Conservation (phyloP, 2,113 vertebrate species). For the Merops nubicus region DNA sequence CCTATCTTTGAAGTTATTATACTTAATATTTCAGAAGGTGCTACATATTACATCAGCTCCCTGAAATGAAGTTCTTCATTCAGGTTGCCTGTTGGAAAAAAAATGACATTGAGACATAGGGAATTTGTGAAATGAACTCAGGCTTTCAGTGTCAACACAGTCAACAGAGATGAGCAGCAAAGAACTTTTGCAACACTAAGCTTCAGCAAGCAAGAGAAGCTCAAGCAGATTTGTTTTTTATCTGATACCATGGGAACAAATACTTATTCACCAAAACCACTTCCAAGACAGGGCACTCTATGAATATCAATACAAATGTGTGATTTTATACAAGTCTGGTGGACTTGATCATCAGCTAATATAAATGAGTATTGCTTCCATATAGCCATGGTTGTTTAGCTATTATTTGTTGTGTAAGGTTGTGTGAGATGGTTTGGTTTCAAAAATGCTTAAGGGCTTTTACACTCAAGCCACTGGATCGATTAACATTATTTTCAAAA, state of each 20-base stretch:
- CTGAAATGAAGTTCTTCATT: conserved; percentile 22
- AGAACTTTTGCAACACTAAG: conserved; percentile 29
- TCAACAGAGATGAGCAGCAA: neutral
- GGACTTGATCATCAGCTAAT: neutral
- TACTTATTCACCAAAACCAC: neutral
- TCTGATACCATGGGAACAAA: conserved; percentile 28
- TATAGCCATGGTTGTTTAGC: neutral
- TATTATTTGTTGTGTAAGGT: neutral
- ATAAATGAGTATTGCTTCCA: neutral
- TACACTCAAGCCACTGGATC: neutral
- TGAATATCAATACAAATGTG: neutral
- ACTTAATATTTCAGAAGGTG: conserved; percentile 38
- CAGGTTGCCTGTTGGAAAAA: conserved; percentile 2
- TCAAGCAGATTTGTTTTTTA: neutral
- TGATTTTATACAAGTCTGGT: neutral
- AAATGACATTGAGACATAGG: conserved; percentile 15
- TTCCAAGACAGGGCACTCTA: neutral
- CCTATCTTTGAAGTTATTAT: neutral
- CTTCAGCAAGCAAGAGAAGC: conserved; percentile 19
- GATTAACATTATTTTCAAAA: neutral
- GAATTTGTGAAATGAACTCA: conserved; percentile 46
- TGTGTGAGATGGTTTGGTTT: neutral
- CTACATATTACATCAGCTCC: conserved; percentile 29
- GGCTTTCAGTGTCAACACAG: conserved; percentile 16
- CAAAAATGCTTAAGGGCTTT: neutral